A percentile compares a stretch with the other conserved stretches of the same genome.
phyloP scores from a whole-genome alignment of 1,140 invertebrate genomes.

The Polypedilum pembai region DNA sequence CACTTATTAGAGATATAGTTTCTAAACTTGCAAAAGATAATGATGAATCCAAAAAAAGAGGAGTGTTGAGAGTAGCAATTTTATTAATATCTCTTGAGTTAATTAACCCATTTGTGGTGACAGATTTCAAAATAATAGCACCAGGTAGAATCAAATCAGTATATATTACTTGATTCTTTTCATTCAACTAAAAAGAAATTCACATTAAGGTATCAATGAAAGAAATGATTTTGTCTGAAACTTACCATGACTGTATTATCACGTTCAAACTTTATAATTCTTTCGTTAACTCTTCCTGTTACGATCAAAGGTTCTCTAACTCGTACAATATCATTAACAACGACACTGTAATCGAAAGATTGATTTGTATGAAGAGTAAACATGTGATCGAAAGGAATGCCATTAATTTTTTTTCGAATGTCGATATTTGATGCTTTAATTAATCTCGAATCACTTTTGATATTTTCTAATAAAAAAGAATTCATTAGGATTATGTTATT shows the following conservation, averaged over 20 bases:
- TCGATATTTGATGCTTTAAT: slow-evolving; percentile 30
- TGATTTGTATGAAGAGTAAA: slow-evolving; percentile 38
- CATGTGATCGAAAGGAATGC: slow-evolving; percentile 34
- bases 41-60: slow-evolving; percentile 34
- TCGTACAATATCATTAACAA: slow-evolving; percentile 32
- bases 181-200: neutral
- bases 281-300: slow-evolving; percentile 33
- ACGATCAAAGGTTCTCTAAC: neutral
- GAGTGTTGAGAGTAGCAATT: neutral
- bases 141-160: neutral
- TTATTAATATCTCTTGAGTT: neutral
- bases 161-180: neutral
- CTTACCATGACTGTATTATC: slow-evolving; percentile 40
- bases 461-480: neutral
- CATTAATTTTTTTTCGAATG: slow-evolving; percentile 34
- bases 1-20: slow-evolving; percentile 33
- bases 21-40: slow-evolving; percentile 35
- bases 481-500: neutral
- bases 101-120: neutral
- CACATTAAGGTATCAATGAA: neutral
- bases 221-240: neutral
- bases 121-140: neutral
- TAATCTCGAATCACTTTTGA: neutral
- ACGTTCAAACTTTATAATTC: slow-evolving; percentile 35
- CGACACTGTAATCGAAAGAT: slow-evolving; percentile 33